Evolutionary conservation across 2,113 vertebrate species (phyloP).

Genomic region (Pseudorasbora parva): DNA sequence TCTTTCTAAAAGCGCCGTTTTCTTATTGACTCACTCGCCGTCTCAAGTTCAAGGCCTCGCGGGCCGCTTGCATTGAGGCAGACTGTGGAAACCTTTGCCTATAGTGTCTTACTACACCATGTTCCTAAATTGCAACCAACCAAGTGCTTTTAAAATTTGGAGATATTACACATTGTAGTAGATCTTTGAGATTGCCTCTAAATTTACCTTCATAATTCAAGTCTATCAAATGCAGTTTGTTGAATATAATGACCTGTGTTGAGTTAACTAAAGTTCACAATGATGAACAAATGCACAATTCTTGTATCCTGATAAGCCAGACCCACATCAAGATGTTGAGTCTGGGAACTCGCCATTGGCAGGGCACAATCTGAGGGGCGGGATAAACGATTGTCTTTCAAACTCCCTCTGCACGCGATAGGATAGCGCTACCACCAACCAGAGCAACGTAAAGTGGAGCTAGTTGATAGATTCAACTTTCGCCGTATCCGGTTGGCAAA

Average conservation of each 20-base stretch:
- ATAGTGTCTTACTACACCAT: constrained; percentile 6
- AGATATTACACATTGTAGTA: background rate
- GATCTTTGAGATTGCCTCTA: background rate
- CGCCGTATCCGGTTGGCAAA: too few species aligned
- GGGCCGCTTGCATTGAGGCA: constrained; percentile 47
- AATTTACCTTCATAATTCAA: background rate
- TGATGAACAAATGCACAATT: background rate
- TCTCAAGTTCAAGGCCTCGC: constrained; percentile 82
- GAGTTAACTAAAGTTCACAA: too few species aligned
- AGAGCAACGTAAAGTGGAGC: too few species aligned
- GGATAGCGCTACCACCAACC: too few species aligned
- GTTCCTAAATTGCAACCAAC: background rate
- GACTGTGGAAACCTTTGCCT: constrained; percentile 36
- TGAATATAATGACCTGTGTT: background rate
- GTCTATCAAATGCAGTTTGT: background rate
- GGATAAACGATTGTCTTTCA: too few species aligned
- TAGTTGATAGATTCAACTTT: too few species aligned
- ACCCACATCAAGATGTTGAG: too few species aligned
- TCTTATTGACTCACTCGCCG: constrained; percentile 63
- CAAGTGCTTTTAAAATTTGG: background rate
- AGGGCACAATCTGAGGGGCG: too few species aligned
- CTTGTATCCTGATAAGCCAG: too few species aligned
- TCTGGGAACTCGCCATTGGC: too few species aligned
- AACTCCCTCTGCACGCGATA: too few species aligned
- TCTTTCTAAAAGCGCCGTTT: constrained; percentile 45